Percentiles rank a stretch among this genome's conserved stretches.
These are phyloP conservation scores for Ataeniobius toweri DNA, from an alignment of 2,797 vertebrate species.

Conservation along the genomic window DNA sequence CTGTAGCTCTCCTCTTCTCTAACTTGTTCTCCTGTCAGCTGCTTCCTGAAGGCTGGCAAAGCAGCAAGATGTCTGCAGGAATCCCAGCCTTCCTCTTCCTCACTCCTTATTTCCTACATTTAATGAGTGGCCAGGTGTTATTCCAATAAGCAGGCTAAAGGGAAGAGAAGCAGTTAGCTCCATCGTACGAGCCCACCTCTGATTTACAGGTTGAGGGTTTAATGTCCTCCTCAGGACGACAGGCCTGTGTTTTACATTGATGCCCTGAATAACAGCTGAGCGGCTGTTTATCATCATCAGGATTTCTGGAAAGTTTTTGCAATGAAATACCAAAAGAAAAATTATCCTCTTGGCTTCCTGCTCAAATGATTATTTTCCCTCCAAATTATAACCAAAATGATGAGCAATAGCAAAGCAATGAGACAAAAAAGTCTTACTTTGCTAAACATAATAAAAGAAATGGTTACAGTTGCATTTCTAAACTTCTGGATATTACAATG, in stretches of 20 bases:
- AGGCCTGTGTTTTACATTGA: not conserved
- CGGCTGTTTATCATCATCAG: not conserved
- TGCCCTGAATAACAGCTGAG: not conserved
- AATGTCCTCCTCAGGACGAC: not conserved
- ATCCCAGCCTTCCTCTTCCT: constrained; percentile 12
- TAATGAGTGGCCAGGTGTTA: constrained; percentile 56
- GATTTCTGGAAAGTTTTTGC: not conserved
- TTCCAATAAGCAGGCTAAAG: constrained; percentile 50
- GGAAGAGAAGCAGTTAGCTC: constrained; percentile 54
- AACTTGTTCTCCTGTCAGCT: constrained; percentile 26
- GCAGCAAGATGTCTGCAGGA: constrained; percentile 35
- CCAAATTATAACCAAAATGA: not conserved
- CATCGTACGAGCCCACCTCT: constrained; percentile 4
- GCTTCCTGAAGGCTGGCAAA: constrained; percentile 44
- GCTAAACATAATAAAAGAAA: not conserved
- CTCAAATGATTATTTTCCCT: not conserved
- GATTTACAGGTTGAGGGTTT: not conserved
- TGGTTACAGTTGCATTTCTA: not conserved
- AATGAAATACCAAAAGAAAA: not conserved
- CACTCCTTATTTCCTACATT: constrained; percentile 33
- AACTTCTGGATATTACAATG: not conserved
- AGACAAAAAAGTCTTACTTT: not conserved
- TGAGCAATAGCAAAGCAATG: not conserved
- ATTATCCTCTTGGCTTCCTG: not conserved
- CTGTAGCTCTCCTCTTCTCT: constrained; percentile 13